Evolutionary conservation across 1,140 invertebrate genomes (phyloP).

Genomic region (Drosophila willistoni): DNA sequence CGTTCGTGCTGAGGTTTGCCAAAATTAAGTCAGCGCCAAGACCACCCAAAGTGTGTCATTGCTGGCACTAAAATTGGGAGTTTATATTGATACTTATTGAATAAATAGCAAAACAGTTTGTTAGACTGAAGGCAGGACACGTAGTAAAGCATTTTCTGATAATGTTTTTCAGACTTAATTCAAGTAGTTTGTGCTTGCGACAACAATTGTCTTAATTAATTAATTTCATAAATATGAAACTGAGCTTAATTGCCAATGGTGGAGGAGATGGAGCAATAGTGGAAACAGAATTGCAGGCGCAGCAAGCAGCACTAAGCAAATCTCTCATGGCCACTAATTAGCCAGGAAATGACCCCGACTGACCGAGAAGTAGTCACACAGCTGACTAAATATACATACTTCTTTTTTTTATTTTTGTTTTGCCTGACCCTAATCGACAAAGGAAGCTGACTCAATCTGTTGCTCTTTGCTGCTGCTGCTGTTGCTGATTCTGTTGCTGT

Average conservation of each 20-base stretch:
- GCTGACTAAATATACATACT: conserved; percentile 36
- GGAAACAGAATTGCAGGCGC: conserved; percentile 17
- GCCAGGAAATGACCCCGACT: conserved; percentile 78
- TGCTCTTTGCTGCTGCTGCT: not conserved
- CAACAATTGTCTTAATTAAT: conserved; percentile 70
- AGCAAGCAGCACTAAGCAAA: conserved; percentile 42
- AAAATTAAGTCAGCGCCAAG: conserved; percentile 66
- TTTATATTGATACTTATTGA: conserved; percentile 4
- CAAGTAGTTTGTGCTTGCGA: not conserved
- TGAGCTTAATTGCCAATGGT: conserved; percentile 69
- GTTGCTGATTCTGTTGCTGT: conserved; percentile 30
- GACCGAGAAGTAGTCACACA: conserved; percentile 61
- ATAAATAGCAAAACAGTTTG: not conserved
- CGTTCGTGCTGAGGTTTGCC: conserved; percentile 39
- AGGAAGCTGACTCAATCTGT: conserved; percentile 78
- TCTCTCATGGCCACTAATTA: conserved; percentile 78
- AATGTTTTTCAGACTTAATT: not conserved
- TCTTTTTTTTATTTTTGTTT: no score
- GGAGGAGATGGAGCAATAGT: conserved; percentile 12
- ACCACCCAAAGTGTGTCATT: conserved; percentile 81
- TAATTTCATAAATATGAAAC: conserved; percentile 78
- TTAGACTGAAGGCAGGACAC: not conserved
- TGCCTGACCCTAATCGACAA: conserved; percentile 74
- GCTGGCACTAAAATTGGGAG: conserved; percentile 47
- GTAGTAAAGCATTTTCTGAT: not conserved